Evolutionary conservation across 2,888 invertebrate species (phyloP), one percentile per base, ranked within the genome.

Genomic region (Ophion obscuratus): DNA sequence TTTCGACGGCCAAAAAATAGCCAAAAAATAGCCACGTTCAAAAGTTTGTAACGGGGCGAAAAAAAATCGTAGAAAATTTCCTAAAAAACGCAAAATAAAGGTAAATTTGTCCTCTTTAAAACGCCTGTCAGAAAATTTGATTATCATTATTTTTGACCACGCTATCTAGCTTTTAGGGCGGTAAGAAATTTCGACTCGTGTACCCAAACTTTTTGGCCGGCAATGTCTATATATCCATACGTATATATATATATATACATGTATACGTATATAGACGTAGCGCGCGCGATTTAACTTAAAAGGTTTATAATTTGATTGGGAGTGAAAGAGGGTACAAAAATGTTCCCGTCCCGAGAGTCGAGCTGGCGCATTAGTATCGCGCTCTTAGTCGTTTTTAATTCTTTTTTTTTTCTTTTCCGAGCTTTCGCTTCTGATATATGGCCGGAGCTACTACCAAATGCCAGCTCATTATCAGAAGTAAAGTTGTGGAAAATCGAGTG

Each of bases 281-380:
- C 44, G 68, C 40, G 61, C 64, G 31, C 80, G 80, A 80, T 80
- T 80, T 64, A 44, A 57, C 59, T 77, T 77, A 77, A 71, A 76
- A 82, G 77, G 62, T 73, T 80, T 74, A 74, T 81, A 81, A 81
- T 81, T 81, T 84, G 74, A 81, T 81, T 57, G 66, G 78, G 83
- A 81, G 64, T 68, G 85, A 81, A 83, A 83, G 68, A 62, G 67
- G 84, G 81, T 40, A 36, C 17, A 61, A 70, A 78, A 78, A 78
- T 70, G 53, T 78, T 73, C 27, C 27, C 61, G 61, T 68, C 44
- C 59, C 40, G 70, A 78, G 78, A 78, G 70, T 36, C 59, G 67
- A 36, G 67, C 24, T 17, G n/a, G 61, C 27, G 40, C 53, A 66
- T 31, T 68, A 17, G 57, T 68, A 53, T 70, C 59, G 59, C 61